These are phyloP conservation scores for Phoebastria nigripes DNA, from an alignment of 2,797 vertebrate species.

Conservation along the genomic window DNA sequence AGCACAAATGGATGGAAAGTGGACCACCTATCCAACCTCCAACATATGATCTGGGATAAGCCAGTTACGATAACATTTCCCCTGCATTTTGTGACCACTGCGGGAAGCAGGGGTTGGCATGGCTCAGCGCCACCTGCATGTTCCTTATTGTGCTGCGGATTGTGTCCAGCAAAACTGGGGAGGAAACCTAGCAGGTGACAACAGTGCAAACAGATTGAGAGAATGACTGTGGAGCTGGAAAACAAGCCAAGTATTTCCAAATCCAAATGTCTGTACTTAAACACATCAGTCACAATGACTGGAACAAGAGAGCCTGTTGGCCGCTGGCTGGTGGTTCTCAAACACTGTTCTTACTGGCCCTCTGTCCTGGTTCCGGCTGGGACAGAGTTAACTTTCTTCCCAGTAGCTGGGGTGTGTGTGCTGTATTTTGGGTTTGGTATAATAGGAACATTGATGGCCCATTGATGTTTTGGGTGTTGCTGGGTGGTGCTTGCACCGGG, in stretches of 20 bases:
- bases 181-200: background rate
- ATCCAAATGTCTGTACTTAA: background rate
- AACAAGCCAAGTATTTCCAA: background rate
- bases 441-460: too few relatives aligned
- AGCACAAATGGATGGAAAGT: background rate
- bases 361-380: too few relatives aligned
- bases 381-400: too few relatives aligned
- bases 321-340: background rate
- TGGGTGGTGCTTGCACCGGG: too few relatives aligned
- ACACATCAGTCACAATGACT: background rate
- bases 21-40: background rate
- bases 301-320: background rate
- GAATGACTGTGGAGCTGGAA: background rate
- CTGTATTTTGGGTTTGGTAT: too few relatives aligned
- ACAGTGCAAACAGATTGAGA: background rate
- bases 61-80: background rate
- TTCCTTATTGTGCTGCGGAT: background rate
- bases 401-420: too few relatives aligned
- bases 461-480: too few relatives aligned
- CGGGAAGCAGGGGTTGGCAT: background rate
- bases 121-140: background rate
- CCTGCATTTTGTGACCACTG: background rate
- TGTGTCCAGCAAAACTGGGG: background rate
- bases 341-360: background rate
- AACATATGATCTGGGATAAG: background rate